These are phyloP conservation scores for Phocides pigmalion DNA, from an alignment of 1,140 invertebrate species.

Conservation along the genomic window DNA sequence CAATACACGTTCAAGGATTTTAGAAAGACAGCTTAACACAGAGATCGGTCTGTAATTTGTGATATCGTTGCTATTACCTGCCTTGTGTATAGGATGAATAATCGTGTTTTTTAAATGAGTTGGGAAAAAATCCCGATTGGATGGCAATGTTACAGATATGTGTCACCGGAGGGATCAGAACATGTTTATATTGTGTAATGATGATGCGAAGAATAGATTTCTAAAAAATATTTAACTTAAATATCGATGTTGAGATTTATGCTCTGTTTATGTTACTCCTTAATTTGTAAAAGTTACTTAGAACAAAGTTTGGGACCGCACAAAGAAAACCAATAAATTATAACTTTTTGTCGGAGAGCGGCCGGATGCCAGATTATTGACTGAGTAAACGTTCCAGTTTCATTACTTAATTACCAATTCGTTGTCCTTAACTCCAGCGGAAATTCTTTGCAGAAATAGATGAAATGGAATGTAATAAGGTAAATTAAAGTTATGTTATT, in stretches of 20 bases:
- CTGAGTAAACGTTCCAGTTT: not conserved
- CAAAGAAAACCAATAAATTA: not conserved
- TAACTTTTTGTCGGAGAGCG: not conserved
- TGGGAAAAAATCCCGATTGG: no score
- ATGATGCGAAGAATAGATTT: no score
- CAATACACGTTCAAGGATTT: not conserved
- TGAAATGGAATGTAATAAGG: no score
- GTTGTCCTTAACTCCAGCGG: no score
- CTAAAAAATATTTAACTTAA: no score
- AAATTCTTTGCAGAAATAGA: no score
- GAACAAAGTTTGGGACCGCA: not conserved
- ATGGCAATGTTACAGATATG: no score
- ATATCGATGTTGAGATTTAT: not conserved
- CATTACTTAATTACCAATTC: not conserved
- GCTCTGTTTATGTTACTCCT: not conserved
- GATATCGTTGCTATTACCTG: not conserved
- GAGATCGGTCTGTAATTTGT: slow-evolving; percentile 3
- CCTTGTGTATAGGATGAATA: not conserved
- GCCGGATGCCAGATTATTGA: not conserved
- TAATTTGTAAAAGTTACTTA: not conserved
- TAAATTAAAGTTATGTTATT: no score
- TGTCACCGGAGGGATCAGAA: no score
- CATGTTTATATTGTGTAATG: no score
- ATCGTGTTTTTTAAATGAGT: slow-evolving; percentile 2
- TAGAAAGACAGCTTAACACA: not conserved